Percentiles rank a stretch among this genome's conserved stretches.
These are phyloP conservation scores for Melinaea menophilus DNA, from an alignment of 2,888 invertebrate species.

Conservation along the genomic window DNA sequence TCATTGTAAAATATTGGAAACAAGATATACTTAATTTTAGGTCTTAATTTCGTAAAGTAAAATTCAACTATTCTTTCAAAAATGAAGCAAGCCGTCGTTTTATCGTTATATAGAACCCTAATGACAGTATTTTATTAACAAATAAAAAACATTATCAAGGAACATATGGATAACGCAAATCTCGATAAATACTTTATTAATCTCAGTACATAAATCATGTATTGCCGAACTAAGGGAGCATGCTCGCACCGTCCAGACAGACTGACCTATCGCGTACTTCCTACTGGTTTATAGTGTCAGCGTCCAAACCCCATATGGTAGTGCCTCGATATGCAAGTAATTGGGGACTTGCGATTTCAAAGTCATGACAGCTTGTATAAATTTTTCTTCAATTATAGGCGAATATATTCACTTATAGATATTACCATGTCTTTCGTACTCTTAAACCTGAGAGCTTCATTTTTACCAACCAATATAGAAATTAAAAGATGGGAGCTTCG, in stretches of 20 bases:
- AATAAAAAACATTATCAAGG: constrained; percentile 73
- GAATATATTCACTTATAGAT: no score
- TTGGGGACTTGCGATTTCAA: no score
- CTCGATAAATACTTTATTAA: constrained; percentile 11
- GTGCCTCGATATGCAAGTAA: no score
- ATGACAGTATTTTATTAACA: constrained; percentile 67
- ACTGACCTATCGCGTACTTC: no score
- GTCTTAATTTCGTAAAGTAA: constrained; percentile 26
- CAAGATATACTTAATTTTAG: constrained; percentile 36
- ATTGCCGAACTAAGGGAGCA: constrained; percentile 15
- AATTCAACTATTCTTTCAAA: constrained; percentile 27
- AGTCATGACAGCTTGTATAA: no score
- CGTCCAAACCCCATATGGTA: no score
- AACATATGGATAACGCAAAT: constrained; percentile 44
- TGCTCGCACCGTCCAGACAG: neutral
- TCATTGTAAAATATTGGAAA: constrained; percentile 53
- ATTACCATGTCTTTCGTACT: no score
- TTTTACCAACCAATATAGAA: neutral
- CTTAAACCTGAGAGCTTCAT: no score
- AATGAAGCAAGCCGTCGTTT: constrained; percentile 26
- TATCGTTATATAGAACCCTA: constrained; percentile 52
- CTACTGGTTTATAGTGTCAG: no score
- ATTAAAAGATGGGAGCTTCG: constrained; percentile 14
- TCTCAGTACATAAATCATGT: constrained; percentile 25
- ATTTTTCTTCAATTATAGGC: no score